Conservation (phyloP, 2,113 vertebrate genomes). For the Forbesichthys agassizii region DNA sequence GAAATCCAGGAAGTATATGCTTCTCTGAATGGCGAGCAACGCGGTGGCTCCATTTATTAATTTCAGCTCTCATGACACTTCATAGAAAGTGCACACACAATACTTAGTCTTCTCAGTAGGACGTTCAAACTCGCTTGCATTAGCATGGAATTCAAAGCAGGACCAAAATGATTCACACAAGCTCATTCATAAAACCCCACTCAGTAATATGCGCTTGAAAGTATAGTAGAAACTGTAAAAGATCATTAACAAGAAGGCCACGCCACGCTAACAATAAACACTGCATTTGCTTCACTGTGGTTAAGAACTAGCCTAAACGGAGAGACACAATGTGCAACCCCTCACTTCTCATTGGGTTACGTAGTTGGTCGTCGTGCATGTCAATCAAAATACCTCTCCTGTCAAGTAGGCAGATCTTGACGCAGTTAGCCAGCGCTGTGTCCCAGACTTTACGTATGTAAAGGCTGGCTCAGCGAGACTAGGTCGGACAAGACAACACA, state of each 20-base stretch:
- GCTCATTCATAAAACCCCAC: slow-evolving; percentile 13
- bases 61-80: slow-evolving; percentile 20
- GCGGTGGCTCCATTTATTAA: slow-evolving; percentile 31
- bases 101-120: not conserved
- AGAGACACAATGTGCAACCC: not conserved
- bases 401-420: no score
- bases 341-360: not conserved
- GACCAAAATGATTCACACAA: slow-evolving; percentile 11
- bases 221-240: not conserved
- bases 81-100: slow-evolving; percentile 13
- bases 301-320: not conserved
- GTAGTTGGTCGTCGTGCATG: no score
- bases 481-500: no score
- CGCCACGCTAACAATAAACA: not conserved
- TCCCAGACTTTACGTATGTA: no score
- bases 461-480: no score
- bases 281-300: not conserved
- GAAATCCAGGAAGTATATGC: slow-evolving; percentile 6
- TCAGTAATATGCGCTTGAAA: not conserved
- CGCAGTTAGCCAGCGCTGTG: no score
- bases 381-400: no score
- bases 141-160: slow-evolving; percentile 8
- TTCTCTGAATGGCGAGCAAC: slow-evolving; percentile 41
- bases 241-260: not conserved
- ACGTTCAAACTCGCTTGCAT: slow-evolving; percentile 6